phyloP scores from a whole-genome alignment of 2,797 vertebrate species.

The Sebastes hopkinsi region DNA sequence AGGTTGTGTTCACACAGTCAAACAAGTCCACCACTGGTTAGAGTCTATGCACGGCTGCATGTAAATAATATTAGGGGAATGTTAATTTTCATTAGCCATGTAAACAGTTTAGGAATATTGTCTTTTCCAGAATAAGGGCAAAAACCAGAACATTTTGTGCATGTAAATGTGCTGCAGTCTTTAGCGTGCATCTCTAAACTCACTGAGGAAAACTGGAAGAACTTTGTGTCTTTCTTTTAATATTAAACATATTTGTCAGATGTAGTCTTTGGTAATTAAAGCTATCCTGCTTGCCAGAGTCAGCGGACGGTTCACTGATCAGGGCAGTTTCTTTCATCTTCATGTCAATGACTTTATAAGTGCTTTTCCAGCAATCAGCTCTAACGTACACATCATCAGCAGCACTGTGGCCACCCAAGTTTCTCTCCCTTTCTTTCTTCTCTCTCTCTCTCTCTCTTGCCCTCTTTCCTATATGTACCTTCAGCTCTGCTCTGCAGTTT shows the following conservation, averaged over 20 bases:
- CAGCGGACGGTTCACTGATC: slow-evolving; percentile 12
- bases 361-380: slow-evolving; percentile 58
- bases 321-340: slow-evolving; percentile 30
- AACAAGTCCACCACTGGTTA: no score
- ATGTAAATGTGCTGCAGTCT: background rate
- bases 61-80: no score
- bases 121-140: background rate
- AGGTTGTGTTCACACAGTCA: no score
- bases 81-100: no score
- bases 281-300: background rate
- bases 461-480: slow-evolving; percentile 16
- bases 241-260: slow-evolving; percentile 13
- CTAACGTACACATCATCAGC: slow-evolving; percentile 44
- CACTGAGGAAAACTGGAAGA: background rate
- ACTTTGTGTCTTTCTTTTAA: background rate
- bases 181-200: background rate
- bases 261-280: slow-evolving; percentile 18
- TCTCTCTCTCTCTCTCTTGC: background rate
- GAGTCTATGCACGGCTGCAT: no score
- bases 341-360: slow-evolving; percentile 32
- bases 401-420: slow-evolving; percentile 53
- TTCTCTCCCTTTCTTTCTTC: slow-evolving; percentile 19
- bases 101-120: no score
- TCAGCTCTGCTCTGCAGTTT: slow-evolving; percentile 22
- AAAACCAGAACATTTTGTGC: background rate